These are phyloP conservation scores for Eulemur albifrons DNA, from an alignment of 2,797 vertebrate genomes.

Conservation along the genomic window DNA sequence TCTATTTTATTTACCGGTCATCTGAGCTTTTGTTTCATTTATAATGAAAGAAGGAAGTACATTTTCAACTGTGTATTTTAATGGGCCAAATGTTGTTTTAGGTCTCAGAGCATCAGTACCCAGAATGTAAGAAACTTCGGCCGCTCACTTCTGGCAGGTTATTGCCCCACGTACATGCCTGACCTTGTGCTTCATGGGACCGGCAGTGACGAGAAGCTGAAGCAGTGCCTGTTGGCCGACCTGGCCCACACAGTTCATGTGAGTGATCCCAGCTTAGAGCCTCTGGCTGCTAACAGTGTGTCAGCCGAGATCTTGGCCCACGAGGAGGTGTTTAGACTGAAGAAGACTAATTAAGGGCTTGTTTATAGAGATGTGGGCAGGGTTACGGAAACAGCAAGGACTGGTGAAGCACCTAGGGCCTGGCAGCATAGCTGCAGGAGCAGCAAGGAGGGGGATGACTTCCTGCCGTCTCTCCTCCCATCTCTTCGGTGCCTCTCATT, in stretches of 20 bases:
- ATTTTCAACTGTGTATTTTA: background rate
- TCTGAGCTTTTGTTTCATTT: background rate
- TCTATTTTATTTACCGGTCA: background rate
- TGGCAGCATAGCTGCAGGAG: background rate
- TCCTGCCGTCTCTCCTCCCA: background rate
- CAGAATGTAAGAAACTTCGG: conserved; percentile 89
- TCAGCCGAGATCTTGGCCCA: background rate
- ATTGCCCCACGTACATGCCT: conserved; percentile 90
- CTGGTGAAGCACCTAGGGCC: background rate
- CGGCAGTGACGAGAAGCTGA: conserved; percentile 87
- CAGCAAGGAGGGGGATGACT: too few relatives aligned
- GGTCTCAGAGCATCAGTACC: conserved; percentile 86
- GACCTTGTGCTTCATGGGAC: conserved; percentile 91
- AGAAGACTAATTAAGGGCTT: background rate
- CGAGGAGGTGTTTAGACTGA: background rate
- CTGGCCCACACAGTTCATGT: conserved; percentile 89
- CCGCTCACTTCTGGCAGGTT: conserved; percentile 90
- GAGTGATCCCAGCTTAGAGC: conserved; percentile 72
- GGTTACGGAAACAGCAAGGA: accelerated
- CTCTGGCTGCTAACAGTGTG: background rate
- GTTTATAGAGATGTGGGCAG: background rate
- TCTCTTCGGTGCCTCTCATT: background rate
- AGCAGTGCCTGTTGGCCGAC: conserved; percentile 86
- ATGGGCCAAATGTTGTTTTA: conserved; percentile 75
- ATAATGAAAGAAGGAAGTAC: background rate